phyloP scores from a whole-genome alignment of 2,797 vertebrate genomes.

The Bufotes viridis region DNA sequence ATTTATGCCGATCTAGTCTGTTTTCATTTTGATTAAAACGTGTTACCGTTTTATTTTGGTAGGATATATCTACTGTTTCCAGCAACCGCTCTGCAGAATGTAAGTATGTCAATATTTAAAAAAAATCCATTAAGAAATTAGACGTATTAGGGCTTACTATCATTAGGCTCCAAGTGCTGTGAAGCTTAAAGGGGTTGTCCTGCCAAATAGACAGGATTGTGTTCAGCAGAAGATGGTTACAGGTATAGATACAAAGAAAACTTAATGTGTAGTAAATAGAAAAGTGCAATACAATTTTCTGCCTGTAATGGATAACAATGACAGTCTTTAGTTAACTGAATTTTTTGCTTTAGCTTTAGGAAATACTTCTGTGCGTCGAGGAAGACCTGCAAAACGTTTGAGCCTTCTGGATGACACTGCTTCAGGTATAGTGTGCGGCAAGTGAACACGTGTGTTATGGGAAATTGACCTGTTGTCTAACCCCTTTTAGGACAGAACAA shows the following conservation, averaged over 20 bases:
- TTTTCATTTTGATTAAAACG: not conserved
- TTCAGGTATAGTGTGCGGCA: not conserved
- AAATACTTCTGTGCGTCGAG: not conserved
- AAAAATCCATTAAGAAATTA: not conserved
- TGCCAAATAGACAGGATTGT: too few species aligned
- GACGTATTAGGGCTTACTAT: too few species aligned
- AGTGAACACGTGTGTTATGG: not conserved
- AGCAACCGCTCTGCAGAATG: not conserved
- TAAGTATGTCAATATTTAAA: not conserved
- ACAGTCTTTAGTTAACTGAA: too few species aligned
- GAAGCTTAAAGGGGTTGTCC: too few species aligned
- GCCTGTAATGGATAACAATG: too few species aligned
- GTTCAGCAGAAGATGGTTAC: too few species aligned
- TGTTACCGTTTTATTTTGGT: not conserved
- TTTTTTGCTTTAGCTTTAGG: not conserved
- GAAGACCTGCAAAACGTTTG: conserved; percentile 20
- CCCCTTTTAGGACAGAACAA: too few species aligned
- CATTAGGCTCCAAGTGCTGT: too few species aligned
- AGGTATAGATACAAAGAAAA: too few species aligned
- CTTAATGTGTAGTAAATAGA: too few species aligned
- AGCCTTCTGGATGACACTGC: not conserved
- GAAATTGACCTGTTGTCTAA: too few species aligned
- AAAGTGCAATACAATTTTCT: too few species aligned
- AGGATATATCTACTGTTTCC: not conserved
- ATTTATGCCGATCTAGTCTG: not conserved